Evolutionary conservation across 2,797 vertebrate species (phyloP).

Genomic region (Falco biarmicus): DNA sequence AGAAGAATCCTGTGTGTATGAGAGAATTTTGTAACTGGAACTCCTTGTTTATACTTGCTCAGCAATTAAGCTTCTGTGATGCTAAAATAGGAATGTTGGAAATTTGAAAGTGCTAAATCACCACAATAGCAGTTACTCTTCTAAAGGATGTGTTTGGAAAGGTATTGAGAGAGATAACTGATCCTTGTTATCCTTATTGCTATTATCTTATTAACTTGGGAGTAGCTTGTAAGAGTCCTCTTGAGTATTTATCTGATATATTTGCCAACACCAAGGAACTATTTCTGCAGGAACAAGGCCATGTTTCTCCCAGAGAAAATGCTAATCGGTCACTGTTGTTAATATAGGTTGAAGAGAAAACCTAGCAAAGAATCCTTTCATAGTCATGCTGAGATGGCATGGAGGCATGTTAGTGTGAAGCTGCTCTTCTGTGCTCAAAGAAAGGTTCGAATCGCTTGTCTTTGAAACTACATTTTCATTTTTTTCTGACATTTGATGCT

Average conservation of each 20-base stretch:
- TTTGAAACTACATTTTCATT: neutral
- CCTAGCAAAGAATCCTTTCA: neutral
- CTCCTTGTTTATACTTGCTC: constrained; percentile 24
- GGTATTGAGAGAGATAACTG: neutral
- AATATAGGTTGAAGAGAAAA: neutral
- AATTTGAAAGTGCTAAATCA: constrained; percentile 29
- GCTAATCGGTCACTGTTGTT: neutral
- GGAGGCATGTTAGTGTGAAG: fast-evolving
- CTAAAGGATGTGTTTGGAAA: neutral
- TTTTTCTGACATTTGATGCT: neutral
- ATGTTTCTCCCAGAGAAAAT: neutral
- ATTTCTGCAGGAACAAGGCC: neutral
- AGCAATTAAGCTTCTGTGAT: constrained; percentile 20
- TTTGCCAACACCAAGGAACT: neutral
- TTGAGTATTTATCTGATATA: neutral
- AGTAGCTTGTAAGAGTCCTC: neutral
- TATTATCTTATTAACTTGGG: neutral
- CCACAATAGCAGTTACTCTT: neutral
- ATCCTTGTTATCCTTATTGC: neutral
- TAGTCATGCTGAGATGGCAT: neutral
- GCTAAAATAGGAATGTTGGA: constrained; percentile 28
- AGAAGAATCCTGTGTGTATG: neutral
- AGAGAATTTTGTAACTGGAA: constrained; percentile 17
- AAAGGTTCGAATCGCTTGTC: neutral
- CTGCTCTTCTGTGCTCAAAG: fast-evolving